Evolutionary conservation across 1,140 invertebrate species (phyloP), one percentile per base, ranked within the genome.

Genomic region (Lordiphosa clarofinis): DNA sequence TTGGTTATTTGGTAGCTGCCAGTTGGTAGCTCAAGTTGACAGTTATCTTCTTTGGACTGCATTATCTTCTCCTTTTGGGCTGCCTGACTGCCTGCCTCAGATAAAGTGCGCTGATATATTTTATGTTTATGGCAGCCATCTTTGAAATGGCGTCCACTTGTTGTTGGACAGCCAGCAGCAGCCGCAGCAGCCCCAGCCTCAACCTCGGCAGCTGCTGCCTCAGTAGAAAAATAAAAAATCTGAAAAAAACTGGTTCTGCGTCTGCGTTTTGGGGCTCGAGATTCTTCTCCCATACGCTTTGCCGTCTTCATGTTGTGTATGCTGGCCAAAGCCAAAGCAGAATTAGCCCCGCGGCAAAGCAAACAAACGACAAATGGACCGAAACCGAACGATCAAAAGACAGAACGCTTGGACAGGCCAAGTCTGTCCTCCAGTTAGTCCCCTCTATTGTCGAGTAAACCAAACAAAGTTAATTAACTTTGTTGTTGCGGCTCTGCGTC

Each of bases 301-400:
- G 35, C 15, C 44, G 33, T 11, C 40, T 42, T 39, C 40, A 35
- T 63, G 24, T 44, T 55, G 10, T 55, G 35, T 33, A 40, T 40
- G 50, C 24, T 31, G 38, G 24, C 42, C 28, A 31, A 31, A 31
- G 28, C 39, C n/a, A 58, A 72, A 62, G 67, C 54, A 63, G 73
- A 84, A 84, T 82, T 82, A 82, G 78, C 69, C 78, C 69, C 61
- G 78, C 79, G 78, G 78, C 79, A 71, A 84, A 78, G 78, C 78
- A 84, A 84, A 84, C 78, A 84, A 84, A 84, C 78, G 78, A 84
- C 78, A 84, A 84, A 84, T 84, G 78, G 78, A 86, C 79, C 78
- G 73, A 82, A 78, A 86, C 79, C 65, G 69, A 82, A 70, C 78
- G 78, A 82, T 82, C 76, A 82, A 82, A 82, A 82, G 76, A 76